These are phyloP conservation scores for Drosophila neocordata DNA, from an alignment of 1,140 invertebrate genomes.

Conservation along the genomic window DNA sequence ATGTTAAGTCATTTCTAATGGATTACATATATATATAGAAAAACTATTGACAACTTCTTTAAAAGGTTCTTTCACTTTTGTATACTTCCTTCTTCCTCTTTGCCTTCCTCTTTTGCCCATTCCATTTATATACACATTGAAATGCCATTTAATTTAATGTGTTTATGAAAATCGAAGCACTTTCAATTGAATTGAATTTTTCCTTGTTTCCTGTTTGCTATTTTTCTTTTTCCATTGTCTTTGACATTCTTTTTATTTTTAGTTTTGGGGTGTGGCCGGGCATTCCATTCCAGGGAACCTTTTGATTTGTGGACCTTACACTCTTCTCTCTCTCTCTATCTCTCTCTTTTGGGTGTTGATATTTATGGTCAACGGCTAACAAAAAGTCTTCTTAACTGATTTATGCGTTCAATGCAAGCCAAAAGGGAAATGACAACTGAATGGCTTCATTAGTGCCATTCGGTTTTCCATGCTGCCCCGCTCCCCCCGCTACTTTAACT, in stretches of 20 bases:
- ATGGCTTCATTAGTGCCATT: conserved; percentile 71
- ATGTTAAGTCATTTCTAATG: conserved; percentile 63
- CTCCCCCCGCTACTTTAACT: conserved; percentile 13
- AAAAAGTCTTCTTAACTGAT: conserved; percentile 36
- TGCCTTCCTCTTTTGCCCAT: not conserved
- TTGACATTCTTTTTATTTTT: not conserved
- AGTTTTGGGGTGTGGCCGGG: conserved; percentile 53
- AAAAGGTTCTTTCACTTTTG: no score
- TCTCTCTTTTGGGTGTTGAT: conserved; percentile 30
- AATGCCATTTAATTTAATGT: conserved; percentile 82
- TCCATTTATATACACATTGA: conserved; percentile 33
- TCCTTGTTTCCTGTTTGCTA: conserved; percentile 14
- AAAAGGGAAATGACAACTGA: conserved; percentile 72
- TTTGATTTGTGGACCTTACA: conserved; percentile 64
- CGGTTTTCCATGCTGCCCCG: not conserved
- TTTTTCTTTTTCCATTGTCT: conserved; percentile 53
- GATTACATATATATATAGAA: conserved; percentile 32
- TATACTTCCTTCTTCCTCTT: not conserved
- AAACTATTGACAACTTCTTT: conserved; percentile 14
- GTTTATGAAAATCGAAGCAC: conserved; percentile 75
- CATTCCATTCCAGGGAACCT: conserved; percentile 40
- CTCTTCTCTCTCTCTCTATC: not conserved
- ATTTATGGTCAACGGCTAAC: conserved; percentile 53
- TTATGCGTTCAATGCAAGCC: conserved; percentile 55
- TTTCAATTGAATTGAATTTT: conserved; percentile 57